These are phyloP conservation scores for Papio anubis DNA, from an alignment of 2,113 vertebrate genomes.

Conservation along the genomic window DNA sequence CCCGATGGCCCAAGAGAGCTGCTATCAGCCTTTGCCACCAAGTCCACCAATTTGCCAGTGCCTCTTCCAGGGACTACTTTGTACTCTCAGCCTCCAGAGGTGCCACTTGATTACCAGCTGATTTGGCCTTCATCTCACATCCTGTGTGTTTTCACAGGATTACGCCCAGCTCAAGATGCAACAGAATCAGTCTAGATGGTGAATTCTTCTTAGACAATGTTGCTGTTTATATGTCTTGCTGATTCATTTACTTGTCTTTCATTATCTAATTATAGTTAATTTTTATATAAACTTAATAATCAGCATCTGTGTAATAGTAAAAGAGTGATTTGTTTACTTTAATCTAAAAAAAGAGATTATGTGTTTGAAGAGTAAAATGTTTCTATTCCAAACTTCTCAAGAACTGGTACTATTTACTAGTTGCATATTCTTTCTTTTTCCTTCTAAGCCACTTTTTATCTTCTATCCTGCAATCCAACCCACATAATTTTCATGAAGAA, in stretches of 20 bases:
- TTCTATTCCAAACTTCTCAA: conserved; percentile 7
- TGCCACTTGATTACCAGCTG: not conserved
- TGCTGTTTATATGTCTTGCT: not conserved
- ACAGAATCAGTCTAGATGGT: not conserved
- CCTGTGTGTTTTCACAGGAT: not conserved
- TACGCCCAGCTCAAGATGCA: not conserved
- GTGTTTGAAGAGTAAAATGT: conserved; percentile 13
- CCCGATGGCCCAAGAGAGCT: not conserved
- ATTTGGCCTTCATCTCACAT: not conserved
- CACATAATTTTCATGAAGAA: conserved; percentile 28
- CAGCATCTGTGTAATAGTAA: not conserved
- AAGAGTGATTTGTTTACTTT: not conserved
- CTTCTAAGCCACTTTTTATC: conserved; percentile 2
- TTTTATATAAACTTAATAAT: conserved; percentile 33
- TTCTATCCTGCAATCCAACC: conserved; percentile 15
- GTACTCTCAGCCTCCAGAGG: not conserved
- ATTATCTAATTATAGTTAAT: not conserved
- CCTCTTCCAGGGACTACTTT: not conserved
- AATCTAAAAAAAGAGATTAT: not conserved
- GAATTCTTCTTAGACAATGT: not conserved
- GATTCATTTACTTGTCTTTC: not conserved
- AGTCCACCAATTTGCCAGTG: not conserved
- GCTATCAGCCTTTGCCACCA: not conserved
- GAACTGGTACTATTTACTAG: not conserved
- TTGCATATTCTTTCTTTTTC: not conserved